A percentile compares a stretch with the other conserved stretches of the same genome.
phyloP scores from a whole-genome alignment of 2,113 vertebrate genomes.

The Sinocyclocheilus maitianheensis region DNA sequence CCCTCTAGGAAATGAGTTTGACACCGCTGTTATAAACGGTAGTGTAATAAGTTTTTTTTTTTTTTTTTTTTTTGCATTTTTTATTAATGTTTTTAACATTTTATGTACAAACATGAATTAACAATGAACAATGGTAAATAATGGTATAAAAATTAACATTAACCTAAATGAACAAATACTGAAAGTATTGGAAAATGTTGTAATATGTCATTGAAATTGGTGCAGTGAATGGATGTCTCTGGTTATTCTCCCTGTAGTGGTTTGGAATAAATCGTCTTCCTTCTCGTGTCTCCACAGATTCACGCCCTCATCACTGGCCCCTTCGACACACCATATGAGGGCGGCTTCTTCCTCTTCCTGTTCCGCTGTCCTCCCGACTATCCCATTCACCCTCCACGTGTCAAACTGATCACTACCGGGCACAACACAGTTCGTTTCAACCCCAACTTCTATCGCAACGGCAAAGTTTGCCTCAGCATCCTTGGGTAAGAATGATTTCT shows the following conservation, averaged over 20 bases:
- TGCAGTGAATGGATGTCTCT: neutral
- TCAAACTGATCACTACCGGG: constrained; percentile 98
- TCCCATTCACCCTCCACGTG: constrained; percentile 95
- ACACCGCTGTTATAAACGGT: too few species aligned
- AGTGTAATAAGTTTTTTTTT: neutral
- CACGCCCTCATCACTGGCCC: constrained; percentile 98
- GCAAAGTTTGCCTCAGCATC: constrained; percentile 99
- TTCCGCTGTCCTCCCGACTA: constrained; percentile 99
- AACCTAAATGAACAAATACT: neutral
- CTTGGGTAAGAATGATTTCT: constrained; percentile 83
- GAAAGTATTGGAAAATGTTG: neutral
- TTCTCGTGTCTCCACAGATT: constrained; percentile 80
- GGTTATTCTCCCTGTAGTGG: neutral
- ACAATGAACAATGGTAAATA: neutral
- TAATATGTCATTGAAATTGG: neutral
- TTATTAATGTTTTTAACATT: neutral
- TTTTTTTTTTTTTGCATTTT: neutral
- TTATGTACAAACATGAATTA: neutral
- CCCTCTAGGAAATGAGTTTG: too few species aligned
- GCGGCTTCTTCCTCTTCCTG: constrained; percentile 98
- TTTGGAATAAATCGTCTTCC: neutral
- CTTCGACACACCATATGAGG: constrained; percentile 98
- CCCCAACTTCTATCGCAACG: constrained; percentile 99
- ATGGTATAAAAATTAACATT: neutral
- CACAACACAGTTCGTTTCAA: constrained; percentile 99